Conservation (phyloP, 30 jellyfish, hydroid and myxozoan genomes). For the Hydractinia symbiolongicarpus region DNA sequence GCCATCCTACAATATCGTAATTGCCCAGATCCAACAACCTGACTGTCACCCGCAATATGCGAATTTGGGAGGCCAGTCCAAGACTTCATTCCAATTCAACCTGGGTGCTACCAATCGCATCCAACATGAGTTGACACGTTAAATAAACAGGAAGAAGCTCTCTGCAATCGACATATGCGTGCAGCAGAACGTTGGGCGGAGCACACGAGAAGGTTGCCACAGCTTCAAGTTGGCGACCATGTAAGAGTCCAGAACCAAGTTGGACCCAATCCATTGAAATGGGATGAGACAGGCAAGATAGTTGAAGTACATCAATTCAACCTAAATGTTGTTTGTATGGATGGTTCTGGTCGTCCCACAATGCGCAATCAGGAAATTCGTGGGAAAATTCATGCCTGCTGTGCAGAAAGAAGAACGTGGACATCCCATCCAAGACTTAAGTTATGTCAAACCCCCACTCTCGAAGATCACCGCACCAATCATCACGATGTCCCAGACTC, state of each 20-base stretch:
- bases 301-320: conserved; percentile 2
- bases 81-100: conserved; percentile 30
- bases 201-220: conserved; percentile 12
- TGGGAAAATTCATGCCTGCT: not conserved
- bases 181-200: conserved; percentile 16
- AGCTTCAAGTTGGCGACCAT: conserved; percentile 1
- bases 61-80: conserved; percentile 14
- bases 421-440: too few relatives aligned
- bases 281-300: not conserved
- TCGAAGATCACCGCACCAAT: not conserved
- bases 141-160: conserved; percentile 11
- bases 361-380: not conserved
- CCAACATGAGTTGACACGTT: conserved; percentile 31
- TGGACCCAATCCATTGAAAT: not conserved
- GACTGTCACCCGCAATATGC: conserved; percentile 16
- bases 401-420: too few relatives aligned
- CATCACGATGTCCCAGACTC: not conserved
- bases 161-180: conserved; percentile 15
- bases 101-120: conserved; percentile 32
- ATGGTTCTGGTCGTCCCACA: conserved; percentile 4
- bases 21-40: conserved; percentile 16
- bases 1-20: conserved; percentile 19
- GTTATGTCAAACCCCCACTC: not conserved
- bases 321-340: not conserved
- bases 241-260: not conserved